phyloP scores from a whole-genome alignment of 1,140 invertebrate species.

The Trichonephila clavata region DNA sequence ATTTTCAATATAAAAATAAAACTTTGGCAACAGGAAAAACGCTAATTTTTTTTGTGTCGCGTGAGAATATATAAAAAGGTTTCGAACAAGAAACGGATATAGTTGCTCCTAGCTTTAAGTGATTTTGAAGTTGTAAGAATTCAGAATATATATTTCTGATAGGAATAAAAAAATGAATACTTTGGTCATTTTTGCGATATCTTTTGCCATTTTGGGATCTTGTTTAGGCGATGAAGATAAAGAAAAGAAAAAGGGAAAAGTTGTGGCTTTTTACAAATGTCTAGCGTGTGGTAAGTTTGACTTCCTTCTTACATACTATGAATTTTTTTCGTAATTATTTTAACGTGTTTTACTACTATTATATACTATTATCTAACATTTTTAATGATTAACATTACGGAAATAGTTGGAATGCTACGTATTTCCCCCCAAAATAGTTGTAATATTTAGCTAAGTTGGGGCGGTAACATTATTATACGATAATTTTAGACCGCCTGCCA shows the following conservation, averaged over 20 bases:
- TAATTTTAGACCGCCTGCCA: too few relatives aligned
- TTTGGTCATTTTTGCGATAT: neutral
- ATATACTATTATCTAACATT: too few relatives aligned
- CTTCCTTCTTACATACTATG: neutral
- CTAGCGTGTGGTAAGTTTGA: neutral
- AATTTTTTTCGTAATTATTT: too few relatives aligned
- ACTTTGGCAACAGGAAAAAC: neutral
- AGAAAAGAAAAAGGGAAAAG: constrained; percentile 8
- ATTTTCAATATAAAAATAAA: neutral
- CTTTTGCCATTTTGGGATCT: neutral
- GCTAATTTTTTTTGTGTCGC: neutral
- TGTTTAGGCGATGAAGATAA: constrained; percentile 1
- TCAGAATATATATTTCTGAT: neutral
- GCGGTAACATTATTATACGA: too few relatives aligned
- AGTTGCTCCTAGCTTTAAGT: neutral
- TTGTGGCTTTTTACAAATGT: constrained; percentile 16
- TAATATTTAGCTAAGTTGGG: too few relatives aligned
- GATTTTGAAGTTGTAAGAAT: neutral
- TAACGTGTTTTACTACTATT: too few relatives aligned
- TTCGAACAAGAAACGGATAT: neutral
- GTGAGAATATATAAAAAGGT: neutral
- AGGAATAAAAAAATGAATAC: neutral
- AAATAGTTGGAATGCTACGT: too few relatives aligned
- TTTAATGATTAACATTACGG: too few relatives aligned
- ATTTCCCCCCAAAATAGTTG: too few relatives aligned